Percentiles rank a stretch among this genome's conserved stretches.
Evolutionary conservation across 1,140 invertebrate genomes (phyloP).

Genomic region (Physella acuta): DNA sequence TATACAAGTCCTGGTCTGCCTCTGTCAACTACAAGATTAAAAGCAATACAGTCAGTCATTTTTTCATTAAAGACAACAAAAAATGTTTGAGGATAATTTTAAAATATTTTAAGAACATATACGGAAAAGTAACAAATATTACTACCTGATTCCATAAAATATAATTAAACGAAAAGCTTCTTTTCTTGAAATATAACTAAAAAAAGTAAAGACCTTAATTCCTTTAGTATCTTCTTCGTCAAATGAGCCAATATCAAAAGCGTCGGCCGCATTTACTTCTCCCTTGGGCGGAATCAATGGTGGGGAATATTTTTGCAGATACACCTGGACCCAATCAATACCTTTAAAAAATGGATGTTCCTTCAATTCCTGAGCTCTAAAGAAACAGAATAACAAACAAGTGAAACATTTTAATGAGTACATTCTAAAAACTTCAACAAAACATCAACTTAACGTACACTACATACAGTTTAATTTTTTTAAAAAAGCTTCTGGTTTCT

Average conservation of each 20-base stretch:
- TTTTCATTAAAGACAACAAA: too few relatives aligned
- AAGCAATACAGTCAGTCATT: too few relatives aligned
- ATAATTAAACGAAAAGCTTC: neutral
- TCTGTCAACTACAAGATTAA: constrained; percentile 86
- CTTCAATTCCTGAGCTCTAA: constrained; percentile 92
- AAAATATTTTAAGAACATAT: too few relatives aligned
- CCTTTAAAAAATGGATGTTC: constrained; percentile 96
- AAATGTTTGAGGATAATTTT: too few relatives aligned
- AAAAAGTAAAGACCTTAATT: constrained; percentile 74
- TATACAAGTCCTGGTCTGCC: constrained; percentile 96
- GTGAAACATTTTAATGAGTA: neutral
- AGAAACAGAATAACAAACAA: constrained; percentile 14
- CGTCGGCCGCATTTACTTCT: constrained; percentile 99
- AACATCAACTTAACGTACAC: too few relatives aligned
- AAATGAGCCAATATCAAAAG: constrained; percentile 99
- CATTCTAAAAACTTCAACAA: neutral
- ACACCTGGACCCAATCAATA: constrained; percentile 98
- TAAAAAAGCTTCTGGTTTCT: too few relatives aligned
- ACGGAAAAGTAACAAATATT: neutral
- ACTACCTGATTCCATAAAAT: neutral
- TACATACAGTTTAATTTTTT: too few relatives aligned
- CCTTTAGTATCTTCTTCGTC: constrained; percentile 99
- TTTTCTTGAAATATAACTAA: neutral
- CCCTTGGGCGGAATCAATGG: constrained; percentile 96
- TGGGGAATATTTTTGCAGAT: constrained; percentile 96